Evolutionary conservation across 2,797 vertebrate genomes (phyloP).

Genomic region (Prionace glauca): DNA sequence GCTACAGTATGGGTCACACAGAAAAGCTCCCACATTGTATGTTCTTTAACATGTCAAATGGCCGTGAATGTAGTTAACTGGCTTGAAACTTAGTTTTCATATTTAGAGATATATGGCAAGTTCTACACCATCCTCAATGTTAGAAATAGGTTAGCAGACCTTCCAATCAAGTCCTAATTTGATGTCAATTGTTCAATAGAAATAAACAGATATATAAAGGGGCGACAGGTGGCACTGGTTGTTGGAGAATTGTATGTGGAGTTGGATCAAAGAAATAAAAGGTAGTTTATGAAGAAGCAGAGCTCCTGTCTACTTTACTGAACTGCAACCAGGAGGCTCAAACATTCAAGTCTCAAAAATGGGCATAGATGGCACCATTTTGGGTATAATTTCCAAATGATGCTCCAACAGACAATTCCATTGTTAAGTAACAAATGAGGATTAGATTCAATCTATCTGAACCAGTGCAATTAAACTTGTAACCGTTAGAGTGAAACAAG

Average conservation of each 20-base stretch:
- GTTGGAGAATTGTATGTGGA: too few species aligned
- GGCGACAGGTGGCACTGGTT: too few species aligned
- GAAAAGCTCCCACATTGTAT: not conserved
- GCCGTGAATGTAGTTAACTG: not conserved
- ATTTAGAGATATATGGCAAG: not conserved
- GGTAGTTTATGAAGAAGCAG: too few species aligned
- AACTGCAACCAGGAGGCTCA: too few species aligned
- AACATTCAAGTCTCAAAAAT: not conserved
- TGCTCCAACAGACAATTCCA: not conserved
- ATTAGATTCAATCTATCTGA: not conserved
- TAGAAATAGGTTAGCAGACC: too few species aligned
- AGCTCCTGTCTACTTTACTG: too few species aligned
- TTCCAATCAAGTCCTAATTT: too few species aligned
- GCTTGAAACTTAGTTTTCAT: not conserved
- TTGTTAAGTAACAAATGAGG: not conserved
- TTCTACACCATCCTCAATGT: not conserved
- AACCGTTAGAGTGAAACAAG: not conserved
- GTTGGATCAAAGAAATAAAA: too few species aligned
- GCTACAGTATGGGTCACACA: not conserved
- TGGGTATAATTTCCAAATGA: not conserved
- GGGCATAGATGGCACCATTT: not conserved
- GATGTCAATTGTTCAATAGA: too few species aligned
- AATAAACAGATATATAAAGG: too few species aligned
- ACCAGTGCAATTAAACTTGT: not conserved
- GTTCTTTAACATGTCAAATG: not conserved